These are phyloP conservation scores for Coenonympha glycerion DNA, from an alignment of 2,888 invertebrate species.

Conservation along the genomic window DNA sequence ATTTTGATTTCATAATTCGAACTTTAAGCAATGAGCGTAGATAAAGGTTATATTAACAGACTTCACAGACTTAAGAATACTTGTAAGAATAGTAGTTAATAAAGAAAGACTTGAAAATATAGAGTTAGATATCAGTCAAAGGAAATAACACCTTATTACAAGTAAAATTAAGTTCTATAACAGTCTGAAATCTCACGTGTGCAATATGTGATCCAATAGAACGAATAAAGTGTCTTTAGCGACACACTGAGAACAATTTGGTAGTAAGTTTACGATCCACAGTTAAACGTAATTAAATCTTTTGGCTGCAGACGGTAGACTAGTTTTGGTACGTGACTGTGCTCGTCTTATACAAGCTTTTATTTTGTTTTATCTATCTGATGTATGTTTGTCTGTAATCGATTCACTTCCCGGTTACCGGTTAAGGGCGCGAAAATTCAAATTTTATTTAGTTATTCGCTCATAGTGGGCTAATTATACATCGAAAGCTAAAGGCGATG, in stretches of 20 bases:
- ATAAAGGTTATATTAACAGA: too few species aligned
- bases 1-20: too few species aligned
- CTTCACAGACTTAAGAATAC: too few species aligned
- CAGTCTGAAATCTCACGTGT: background rate
- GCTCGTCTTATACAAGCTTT: background rate
- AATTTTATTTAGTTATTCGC: too few species aligned
- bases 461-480: too few species aligned
- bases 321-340: background rate
- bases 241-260: background rate
- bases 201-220: background rate
- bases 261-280: background rate
- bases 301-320: background rate
- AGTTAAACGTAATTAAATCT: constrained; percentile 1
- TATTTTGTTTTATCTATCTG: too few species aligned
- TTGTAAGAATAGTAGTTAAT: background rate
- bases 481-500: too few species aligned
- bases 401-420: too few species aligned
- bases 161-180: background rate
- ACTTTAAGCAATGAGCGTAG: too few species aligned
- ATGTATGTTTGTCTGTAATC: too few species aligned
- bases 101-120: background rate
- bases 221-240: background rate
- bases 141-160: background rate
- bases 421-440: too few species aligned
- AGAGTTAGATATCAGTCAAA: background rate